Evolutionary conservation across 2,888 invertebrate species (phyloP).

Genomic region (Synanthedon andrenaeformis): DNA sequence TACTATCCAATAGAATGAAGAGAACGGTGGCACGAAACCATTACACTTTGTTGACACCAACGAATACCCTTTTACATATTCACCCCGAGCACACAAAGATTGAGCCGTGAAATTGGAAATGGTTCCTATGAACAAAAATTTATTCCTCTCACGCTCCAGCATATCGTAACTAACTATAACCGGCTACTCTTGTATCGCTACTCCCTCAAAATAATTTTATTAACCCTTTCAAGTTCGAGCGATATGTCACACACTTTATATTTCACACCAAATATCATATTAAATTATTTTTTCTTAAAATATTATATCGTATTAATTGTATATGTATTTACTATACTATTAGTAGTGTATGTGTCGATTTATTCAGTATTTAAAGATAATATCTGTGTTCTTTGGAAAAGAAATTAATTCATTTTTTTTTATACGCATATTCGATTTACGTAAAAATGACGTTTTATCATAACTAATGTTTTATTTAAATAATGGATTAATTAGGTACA

Average conservation of each 20-base stretch:
- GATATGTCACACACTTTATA: background rate
- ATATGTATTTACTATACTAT: too few species aligned
- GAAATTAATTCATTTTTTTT: too few species aligned
- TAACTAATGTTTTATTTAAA: too few species aligned
- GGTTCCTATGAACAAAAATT: slow-evolving; percentile 65
- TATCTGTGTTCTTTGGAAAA: too few species aligned
- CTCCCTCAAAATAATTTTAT: background rate
- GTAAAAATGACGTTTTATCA: too few species aligned
- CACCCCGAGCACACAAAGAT: slow-evolving; percentile 66
- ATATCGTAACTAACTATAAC: slow-evolving; percentile 53
- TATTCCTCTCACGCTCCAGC: slow-evolving; percentile 55
- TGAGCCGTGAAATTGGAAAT: slow-evolving; percentile 70
- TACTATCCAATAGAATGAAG: slow-evolving; percentile 54
- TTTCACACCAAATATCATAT: background rate
- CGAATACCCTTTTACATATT: slow-evolving; percentile 67
- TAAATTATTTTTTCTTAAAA: too few species aligned
- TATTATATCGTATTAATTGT: too few species aligned
- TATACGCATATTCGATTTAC: too few species aligned
- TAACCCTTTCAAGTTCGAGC: background rate
- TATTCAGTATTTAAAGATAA: too few species aligned
- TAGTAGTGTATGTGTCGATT: too few species aligned
- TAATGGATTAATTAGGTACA: too few species aligned
- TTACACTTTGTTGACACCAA: slow-evolving; percentile 67
- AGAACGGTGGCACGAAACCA: slow-evolving; percentile 59
- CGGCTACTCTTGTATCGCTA: slow-evolving; percentile 24